Base-by-base conservation (phyloP, 1,140 invertebrate genomes). In the Bombus confusus region DNA sequence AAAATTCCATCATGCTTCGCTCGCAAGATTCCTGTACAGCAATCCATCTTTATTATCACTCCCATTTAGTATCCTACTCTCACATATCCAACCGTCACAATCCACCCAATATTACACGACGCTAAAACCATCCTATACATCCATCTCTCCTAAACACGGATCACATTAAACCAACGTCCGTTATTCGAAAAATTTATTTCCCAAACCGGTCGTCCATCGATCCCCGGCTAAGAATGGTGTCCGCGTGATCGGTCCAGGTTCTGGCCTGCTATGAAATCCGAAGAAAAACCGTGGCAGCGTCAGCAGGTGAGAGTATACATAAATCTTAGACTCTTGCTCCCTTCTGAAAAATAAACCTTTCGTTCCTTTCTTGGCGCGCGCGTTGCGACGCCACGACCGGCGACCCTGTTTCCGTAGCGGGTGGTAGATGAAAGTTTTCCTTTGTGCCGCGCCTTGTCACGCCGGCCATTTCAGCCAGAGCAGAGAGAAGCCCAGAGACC, bases 341-440 rank as follows among this genome's bases (percentile, higher is more conserved):
- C 77, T 81, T 80, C 88, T 89, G 88, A 89, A 83, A 90, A 90
- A 89, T 89, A 90, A 90, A 90, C 88, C 88, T 89, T 89, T 85
- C 88, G 88, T 41, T 89, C 75, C 76, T 90, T 90, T 90, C 88
- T 90, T 74, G 73, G 12, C 10, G 79, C 78, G 84, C 82, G 85
- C 80, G 87, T 80, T 66, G 87, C 87, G 84, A 83, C 79, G 88
- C 74, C 74, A 83, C 81, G 87, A 77, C 78, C 83, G 88, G 64
- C 84, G 80, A 89, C 88, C 88, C 72, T 87, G 88, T 90, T 90
- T 89, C 88, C 88, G 85, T 87, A 64, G 88, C 78, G 88, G 88
- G 86, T 90, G 88, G 88, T 90, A 90, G 88, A 90, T 88, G 88
- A 91, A 90, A 91, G 88, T 91, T 91, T 90, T 64, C 88, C 87